phyloP scores from a whole-genome alignment of 2,797 vertebrate genomes.

The Oreochromis mossambicus region DNA sequence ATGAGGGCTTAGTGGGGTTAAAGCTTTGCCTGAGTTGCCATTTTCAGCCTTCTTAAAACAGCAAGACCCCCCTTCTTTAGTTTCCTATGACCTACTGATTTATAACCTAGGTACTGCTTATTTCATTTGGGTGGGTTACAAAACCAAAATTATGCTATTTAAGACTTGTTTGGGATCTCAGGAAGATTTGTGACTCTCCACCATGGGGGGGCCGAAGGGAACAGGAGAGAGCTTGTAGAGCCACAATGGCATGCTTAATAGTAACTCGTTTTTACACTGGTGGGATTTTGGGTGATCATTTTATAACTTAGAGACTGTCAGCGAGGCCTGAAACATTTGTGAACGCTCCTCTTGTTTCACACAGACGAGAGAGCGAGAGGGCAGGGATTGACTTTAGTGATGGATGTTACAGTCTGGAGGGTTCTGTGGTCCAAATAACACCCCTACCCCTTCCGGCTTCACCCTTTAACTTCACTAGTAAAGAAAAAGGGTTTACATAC shows the following conservation, averaged over 20 bases:
- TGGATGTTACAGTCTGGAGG: constrained; percentile 19
- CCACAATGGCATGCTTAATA: constrained; percentile 9
- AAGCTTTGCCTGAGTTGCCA: neutral
- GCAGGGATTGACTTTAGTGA: neutral
- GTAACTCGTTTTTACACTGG: constrained; percentile 4
- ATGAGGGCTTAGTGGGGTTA: neutral
- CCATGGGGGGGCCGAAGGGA: neutral
- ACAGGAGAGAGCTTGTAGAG: constrained; percentile 6
- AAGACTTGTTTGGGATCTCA: neutral
- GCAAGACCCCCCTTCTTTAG: neutral
- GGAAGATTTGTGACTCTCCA: constrained; percentile 12
- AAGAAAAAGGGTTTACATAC: constrained; percentile 25
- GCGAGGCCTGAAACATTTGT: neutral
- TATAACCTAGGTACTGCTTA: neutral
- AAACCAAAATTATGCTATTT: constrained; percentile 3
- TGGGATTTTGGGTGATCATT: constrained; percentile 15
- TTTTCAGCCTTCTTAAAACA: neutral
- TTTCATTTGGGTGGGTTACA: neutral
- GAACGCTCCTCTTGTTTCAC: constrained; percentile 37
- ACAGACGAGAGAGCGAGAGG: neutral
- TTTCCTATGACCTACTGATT: neutral
- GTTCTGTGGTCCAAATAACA: constrained; percentile 1
- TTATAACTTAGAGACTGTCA: constrained; percentile 25
- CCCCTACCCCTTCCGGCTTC: neutral
- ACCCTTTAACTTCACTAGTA: constrained; percentile 11